These are phyloP conservation scores for Chromis chromis DNA, from an alignment of 2,797 vertebrate species.

Conservation along the genomic window DNA sequence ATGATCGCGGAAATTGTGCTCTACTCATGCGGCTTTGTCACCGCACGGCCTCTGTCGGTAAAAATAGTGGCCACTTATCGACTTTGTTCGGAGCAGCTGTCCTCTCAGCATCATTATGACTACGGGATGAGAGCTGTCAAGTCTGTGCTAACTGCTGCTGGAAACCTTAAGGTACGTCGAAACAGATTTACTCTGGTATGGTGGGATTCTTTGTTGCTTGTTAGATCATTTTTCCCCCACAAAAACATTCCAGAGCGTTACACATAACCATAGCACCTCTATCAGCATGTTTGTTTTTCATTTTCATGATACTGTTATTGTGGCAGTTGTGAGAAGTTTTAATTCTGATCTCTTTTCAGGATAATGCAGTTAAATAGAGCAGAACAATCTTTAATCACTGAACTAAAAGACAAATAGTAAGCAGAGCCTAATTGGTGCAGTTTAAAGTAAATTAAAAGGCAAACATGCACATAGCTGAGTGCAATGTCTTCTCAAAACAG, in stretches of 20 bases:
- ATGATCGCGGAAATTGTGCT: slow-evolving; percentile 95
- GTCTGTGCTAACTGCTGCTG: slow-evolving; percentile 92
- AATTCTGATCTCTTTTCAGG: not conserved
- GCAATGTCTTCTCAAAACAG: slow-evolving; percentile 13
- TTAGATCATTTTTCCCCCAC: not conserved
- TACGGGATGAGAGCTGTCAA: slow-evolving; percentile 96
- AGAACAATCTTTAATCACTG: slow-evolving; percentile 6
- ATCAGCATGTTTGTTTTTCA: not conserved
- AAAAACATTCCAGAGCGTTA: not conserved
- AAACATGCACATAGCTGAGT: slow-evolving; percentile 4
- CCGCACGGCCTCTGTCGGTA: slow-evolving; percentile 89
- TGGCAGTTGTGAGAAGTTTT: not conserved
- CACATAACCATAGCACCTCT: not conserved
- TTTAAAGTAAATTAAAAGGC: slow-evolving; percentile 23
- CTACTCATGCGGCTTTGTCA: slow-evolving; percentile 93
- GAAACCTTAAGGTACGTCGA: slow-evolving; percentile 89
- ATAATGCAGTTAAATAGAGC: not conserved
- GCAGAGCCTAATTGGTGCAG: not conserved
- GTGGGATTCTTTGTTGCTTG: not conserved
- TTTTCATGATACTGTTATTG: not conserved
- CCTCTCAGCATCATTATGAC: slow-evolving; percentile 93
- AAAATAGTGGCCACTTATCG: slow-evolving; percentile 93
- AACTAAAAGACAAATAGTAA: slow-evolving; percentile 3
- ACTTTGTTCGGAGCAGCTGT: slow-evolving; percentile 92
- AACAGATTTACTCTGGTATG: not conserved